Evolutionary conservation across 2,888 invertebrate genomes (phyloP).

Genomic region (Drosophila cognata): DNA sequence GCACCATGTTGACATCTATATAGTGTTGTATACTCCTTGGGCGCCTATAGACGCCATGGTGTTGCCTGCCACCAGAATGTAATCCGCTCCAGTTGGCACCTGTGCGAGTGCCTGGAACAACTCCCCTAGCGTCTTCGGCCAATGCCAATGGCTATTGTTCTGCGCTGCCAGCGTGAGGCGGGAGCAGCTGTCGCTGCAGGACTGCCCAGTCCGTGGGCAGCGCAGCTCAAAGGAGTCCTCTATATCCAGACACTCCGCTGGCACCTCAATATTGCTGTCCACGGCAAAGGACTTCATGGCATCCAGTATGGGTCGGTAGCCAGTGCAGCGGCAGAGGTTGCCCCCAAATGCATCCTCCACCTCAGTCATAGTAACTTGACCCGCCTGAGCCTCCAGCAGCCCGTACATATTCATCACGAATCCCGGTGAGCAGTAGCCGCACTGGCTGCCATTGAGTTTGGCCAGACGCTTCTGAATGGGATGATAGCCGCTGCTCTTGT

Average conservation of each 20-base stretch:
- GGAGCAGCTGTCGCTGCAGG: constrained; percentile 82
- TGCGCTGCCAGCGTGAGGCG: constrained; percentile 13
- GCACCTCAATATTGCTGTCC: constrained; percentile 86
- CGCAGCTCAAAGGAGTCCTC: constrained; percentile 79
- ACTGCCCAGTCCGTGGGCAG: constrained; percentile 73
- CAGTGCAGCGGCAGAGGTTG: constrained; percentile 93
- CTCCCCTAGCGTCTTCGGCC: constrained; percentile 73
- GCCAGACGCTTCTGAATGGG: constrained; percentile 88
- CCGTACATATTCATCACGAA: constrained; percentile 91
- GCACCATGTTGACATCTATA: constrained; percentile 88
- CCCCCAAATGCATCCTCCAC: constrained; percentile 92
- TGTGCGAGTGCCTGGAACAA: constrained; percentile 82
- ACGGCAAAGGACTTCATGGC: constrained; percentile 91
- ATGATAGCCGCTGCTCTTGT: constrained; percentile 88
- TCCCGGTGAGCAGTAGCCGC: constrained; percentile 92
- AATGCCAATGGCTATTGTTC: constrained; percentile 71
- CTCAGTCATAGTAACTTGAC: constrained; percentile 87
- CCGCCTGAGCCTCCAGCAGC: constrained; percentile 85
- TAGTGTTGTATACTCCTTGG: constrained; percentile 84
- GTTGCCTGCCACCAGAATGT: constrained; percentile 91
- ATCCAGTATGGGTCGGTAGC: constrained; percentile 91
- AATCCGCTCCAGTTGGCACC: constrained; percentile 83
- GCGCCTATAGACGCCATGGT: constrained; percentile 88
- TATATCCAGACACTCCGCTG: constrained; percentile 85
- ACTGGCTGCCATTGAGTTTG: constrained; percentile 89